Percentiles rank a stretch among this genome's conserved stretches.
Evolutionary conservation across 2,797 vertebrate species (phyloP).

Genomic region (Anabacerthia variegaticeps): DNA sequence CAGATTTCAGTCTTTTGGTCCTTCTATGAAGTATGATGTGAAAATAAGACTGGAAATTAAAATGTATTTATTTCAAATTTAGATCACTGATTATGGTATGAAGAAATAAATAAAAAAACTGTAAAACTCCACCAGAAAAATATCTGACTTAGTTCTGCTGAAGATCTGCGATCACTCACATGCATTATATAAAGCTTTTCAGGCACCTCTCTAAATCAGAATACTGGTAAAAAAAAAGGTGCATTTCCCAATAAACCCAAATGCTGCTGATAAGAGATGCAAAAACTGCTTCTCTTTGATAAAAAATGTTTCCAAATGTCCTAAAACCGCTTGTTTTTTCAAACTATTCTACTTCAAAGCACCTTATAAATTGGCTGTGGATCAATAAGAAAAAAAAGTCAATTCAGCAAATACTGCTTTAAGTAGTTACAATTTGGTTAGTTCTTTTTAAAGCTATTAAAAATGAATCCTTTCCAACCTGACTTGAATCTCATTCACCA

Average conservation of each 20-base stretch:
- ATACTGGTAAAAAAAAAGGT: not conserved
- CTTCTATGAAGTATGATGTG: not conserved
- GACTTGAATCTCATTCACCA: not conserved
- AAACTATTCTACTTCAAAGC: conserved; percentile 16
- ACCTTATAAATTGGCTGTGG: not conserved
- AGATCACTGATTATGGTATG: not conserved
- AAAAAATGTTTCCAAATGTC: conserved; percentile 3
- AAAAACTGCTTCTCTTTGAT: not conserved
- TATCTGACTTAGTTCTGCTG: not conserved
- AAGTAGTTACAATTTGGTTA: not conserved
- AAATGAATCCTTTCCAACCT: not conserved
- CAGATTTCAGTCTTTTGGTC: not conserved
- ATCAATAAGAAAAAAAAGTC: not conserved
- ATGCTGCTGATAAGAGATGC: not conserved
- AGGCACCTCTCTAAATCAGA: not conserved
- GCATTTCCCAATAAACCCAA: conserved; percentile 1
- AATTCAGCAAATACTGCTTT: not conserved
- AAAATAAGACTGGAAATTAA: not conserved
- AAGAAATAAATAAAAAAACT: not conserved
- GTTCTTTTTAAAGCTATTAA: not conserved
- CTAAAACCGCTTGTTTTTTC: not conserved
- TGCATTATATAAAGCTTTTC: not conserved
- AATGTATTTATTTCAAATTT: not conserved
- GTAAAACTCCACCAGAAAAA: not conserved
- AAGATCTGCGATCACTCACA: not conserved